A percentile compares a stretch with the other conserved stretches of the same genome.
phyloP scores from a whole-genome alignment of 2,113 vertebrate species.

The Mustelus asterias region DNA sequence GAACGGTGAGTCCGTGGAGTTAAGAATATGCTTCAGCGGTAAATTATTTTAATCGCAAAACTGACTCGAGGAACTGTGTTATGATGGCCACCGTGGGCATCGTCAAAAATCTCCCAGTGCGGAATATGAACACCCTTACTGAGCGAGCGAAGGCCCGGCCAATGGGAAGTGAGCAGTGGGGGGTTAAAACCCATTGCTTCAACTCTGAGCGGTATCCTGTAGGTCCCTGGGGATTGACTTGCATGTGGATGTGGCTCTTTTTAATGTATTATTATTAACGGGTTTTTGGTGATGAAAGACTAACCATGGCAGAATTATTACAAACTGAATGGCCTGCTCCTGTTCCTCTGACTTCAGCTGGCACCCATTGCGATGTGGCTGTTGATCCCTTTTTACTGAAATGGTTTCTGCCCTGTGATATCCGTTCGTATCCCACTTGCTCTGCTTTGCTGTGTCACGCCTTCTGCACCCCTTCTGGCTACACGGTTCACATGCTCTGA shows the following conservation, averaged over 20 bases:
- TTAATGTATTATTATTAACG: too few relatives aligned
- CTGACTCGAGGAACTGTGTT: not conserved
- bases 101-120: too few relatives aligned
- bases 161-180: too few relatives aligned
- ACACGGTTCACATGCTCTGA: not conserved
- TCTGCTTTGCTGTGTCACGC: not conserved
- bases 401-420: not conserved
- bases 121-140: too few relatives aligned
- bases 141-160: too few relatives aligned
- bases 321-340: not conserved
- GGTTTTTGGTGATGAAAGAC: too few relatives aligned
- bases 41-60: not conserved
- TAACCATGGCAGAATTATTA: too few relatives aligned
- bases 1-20: not conserved
- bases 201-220: too few relatives aligned
- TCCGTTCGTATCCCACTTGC: not conserved
- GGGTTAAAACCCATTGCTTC: too few relatives aligned
- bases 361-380: not conserved
- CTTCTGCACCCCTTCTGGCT: not conserved
- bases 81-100: too few relatives aligned
- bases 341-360: not conserved
- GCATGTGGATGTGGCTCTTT: too few relatives aligned
- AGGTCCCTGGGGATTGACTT: too few relatives aligned
- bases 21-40: not conserved
- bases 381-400: not conserved